Percentiles rank a stretch among this genome's conserved stretches.
Evolutionary conservation across 1,140 invertebrate genomes (phyloP).

Genomic region (Caerostris extrusa): DNA sequence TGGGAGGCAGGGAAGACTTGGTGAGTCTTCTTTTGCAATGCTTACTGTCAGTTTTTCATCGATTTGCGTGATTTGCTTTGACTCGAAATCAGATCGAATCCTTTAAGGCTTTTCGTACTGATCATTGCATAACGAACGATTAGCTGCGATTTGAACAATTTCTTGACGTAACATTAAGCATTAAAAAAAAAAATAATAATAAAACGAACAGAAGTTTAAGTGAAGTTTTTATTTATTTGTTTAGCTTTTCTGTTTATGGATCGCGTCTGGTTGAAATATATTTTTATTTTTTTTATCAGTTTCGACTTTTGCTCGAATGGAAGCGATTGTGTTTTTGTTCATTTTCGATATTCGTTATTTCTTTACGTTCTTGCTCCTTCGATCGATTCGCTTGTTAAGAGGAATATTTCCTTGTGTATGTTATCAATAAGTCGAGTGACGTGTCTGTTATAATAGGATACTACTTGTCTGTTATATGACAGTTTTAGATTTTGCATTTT

Average conservation of each 20-base stretch:
- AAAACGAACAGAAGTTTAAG: not conserved
- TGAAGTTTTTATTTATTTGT: not conserved
- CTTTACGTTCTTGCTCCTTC: not conserved
- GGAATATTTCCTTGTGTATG: too few species aligned
- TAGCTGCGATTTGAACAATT: slow-evolving; percentile 7
- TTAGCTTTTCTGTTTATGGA: not conserved
- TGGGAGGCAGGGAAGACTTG: slow-evolving; percentile 1
- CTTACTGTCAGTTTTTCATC: slow-evolving; percentile 24
- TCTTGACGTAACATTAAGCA: not conserved
- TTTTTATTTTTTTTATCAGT: not conserved
- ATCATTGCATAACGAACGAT: slow-evolving; percentile 43
- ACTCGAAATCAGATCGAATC: not conserved
- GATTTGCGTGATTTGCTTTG: slow-evolving; percentile 29
- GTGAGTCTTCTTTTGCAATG: not conserved
- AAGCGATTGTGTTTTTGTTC: not conserved
- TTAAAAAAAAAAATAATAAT: not conserved
- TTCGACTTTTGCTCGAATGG: not conserved
- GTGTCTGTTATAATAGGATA: too few species aligned
- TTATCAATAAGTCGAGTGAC: too few species aligned
- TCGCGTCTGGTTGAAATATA: not conserved
- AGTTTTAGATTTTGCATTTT: too few species aligned
- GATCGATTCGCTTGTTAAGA: too few species aligned
- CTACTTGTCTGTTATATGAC: too few species aligned
- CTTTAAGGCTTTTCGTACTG: not conserved
- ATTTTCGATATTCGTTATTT: not conserved